Evolutionary conservation across 1,140 invertebrate genomes (phyloP).

Genomic region (Pinna nobilis): DNA sequence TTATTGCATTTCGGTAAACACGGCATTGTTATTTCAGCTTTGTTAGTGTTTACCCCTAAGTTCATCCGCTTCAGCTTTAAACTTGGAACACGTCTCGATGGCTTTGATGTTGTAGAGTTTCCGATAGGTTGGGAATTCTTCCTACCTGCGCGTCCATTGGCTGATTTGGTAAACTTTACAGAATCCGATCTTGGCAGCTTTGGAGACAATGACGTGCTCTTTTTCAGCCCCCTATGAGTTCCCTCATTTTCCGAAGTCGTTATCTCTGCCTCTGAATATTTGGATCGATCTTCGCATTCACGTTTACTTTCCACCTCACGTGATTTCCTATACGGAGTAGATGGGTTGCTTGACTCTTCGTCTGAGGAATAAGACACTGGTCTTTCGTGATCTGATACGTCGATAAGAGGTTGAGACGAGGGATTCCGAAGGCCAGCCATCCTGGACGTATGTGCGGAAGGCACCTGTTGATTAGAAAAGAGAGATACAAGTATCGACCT

Average conservation of each 20-base stretch:
- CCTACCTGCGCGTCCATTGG: constrained; percentile 75
- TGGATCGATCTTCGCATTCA: neutral
- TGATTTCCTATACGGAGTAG: constrained; percentile 28
- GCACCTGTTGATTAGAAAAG: constrained; percentile 36
- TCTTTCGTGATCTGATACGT: constrained; percentile 36
- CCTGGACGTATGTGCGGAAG: constrained; percentile 32
- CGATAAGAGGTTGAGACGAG: constrained; percentile 34
- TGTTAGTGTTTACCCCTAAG: constrained; percentile 44
- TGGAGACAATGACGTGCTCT: constrained; percentile 54
- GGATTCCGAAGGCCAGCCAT: constrained; percentile 40
- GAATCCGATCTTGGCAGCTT: constrained; percentile 65
- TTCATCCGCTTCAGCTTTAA: constrained; percentile 69
- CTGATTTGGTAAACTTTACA: constrained; percentile 63
- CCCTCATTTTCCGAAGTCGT: constrained; percentile 22
- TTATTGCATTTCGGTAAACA: constrained; percentile 53
- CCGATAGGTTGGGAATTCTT: constrained; percentile 83
- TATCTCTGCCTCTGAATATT: constrained; percentile 6
- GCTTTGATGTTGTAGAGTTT: constrained; percentile 50
- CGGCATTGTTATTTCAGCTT: constrained; percentile 52
- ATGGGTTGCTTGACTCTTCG: constrained; percentile 41
- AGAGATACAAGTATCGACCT: no score
- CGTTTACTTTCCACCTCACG: constrained; percentile 6
- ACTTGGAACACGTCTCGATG: constrained; percentile 63
- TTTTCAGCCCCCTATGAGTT: constrained; percentile 13
- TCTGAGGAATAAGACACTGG: constrained; percentile 40